These are phyloP conservation scores for Parauchenoglanis punctatus DNA, from an alignment of 2,797 vertebrate species.

Conservation along the genomic window DNA sequence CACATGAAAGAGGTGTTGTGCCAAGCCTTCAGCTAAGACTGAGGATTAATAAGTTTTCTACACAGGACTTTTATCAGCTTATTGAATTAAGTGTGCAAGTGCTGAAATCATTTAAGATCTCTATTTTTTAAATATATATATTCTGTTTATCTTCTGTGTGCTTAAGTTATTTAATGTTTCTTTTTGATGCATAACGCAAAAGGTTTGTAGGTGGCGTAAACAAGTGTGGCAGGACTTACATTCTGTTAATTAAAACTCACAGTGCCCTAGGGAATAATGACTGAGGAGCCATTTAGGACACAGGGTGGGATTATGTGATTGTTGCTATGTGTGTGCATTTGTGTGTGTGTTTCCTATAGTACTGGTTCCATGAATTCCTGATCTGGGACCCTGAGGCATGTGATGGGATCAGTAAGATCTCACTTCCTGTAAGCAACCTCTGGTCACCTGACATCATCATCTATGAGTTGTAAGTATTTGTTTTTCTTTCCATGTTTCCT, in stretches of 20 bases:
- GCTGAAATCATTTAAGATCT: neutral
- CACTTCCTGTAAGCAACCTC: slow-evolving; percentile 77
- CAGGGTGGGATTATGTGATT: no score
- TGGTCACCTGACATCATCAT: slow-evolving; percentile 84
- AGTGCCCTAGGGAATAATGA: no score
- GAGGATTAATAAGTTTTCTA: neutral
- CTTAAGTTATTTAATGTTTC: no score
- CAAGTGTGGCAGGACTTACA: no score
- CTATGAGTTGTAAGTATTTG: slow-evolving; percentile 79
- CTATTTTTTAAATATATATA: neutral
- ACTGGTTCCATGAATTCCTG: slow-evolving; percentile 80
- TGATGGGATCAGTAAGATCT: slow-evolving; percentile 75
- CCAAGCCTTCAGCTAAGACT: neutral
- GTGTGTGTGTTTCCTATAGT: slow-evolving; percentile 63
- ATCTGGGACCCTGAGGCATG: slow-evolving; percentile 78
- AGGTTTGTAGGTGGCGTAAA: no score
- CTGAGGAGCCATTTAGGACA: no score
- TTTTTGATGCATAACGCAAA: no score
- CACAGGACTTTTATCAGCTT: neutral
- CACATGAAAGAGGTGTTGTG: neutral
- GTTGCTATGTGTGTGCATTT: neutral
- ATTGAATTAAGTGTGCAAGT: neutral
- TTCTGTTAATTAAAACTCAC: no score
- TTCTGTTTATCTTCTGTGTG: no score
- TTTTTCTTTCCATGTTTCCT: neutral